Evolutionary conservation across 1,140 invertebrate species (phyloP).

Genomic region (Eurytemora carolleeae): DNA sequence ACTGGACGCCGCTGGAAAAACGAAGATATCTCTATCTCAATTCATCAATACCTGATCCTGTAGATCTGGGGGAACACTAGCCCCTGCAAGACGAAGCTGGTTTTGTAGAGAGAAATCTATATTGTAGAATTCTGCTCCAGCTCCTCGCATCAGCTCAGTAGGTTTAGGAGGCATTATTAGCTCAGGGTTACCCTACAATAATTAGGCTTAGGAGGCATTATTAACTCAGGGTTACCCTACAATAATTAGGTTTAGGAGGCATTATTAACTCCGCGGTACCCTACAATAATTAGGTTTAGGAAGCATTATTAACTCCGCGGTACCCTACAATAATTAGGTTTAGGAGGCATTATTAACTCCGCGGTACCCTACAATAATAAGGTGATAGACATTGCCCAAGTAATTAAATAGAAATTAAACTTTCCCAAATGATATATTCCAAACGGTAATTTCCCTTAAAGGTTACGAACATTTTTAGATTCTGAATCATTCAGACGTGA

Average conservation of each 20-base stretch:
- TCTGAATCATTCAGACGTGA: no score
- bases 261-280: slow-evolving; percentile 82
- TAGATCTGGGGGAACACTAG: slow-evolving; percentile 48
- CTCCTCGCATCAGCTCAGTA: slow-evolving; percentile 41
- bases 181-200: slow-evolving; percentile 51
- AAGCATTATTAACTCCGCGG: slow-evolving; percentile 91
- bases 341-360: no score
- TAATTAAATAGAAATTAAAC: no score
- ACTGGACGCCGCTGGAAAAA: no score
- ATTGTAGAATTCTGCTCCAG: slow-evolving; percentile 88
- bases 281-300: slow-evolving; percentile 50
- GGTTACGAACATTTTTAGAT: no score
- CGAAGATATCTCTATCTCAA: no score
- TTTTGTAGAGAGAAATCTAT: slow-evolving; percentile 95
- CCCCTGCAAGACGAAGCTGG: slow-evolving; percentile 76
- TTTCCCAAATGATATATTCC: no score
- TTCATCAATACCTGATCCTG: slow-evolving; percentile 39
- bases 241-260: slow-evolving; percentile 68
- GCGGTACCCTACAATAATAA: no score
- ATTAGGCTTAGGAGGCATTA: slow-evolving; percentile 87
- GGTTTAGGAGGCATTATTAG: slow-evolving; percentile 95
- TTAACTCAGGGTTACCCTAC: slow-evolving; percentile 60
- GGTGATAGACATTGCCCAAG: no score
- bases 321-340: slow-evolving; percentile 27
- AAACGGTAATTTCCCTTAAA: no score